Evolutionary conservation across 2,113 vertebrate species (phyloP), one percentile per base, ranked within the genome.

Genomic region (Recurvirostra avosetta): DNA sequence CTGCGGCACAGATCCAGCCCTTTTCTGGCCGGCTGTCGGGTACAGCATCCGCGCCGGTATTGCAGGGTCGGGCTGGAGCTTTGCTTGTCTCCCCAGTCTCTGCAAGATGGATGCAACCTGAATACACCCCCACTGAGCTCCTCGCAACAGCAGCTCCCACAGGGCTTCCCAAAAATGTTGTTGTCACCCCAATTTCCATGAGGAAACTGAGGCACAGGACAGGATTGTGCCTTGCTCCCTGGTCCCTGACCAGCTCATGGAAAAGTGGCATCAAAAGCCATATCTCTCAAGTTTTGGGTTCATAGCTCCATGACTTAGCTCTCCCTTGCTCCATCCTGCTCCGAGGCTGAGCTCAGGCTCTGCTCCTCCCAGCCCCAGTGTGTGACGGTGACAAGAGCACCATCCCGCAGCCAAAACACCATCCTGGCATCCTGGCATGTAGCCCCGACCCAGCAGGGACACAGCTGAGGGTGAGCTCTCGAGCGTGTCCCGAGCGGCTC

Each of bases 21-120:
- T 15, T 19, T 49, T 5, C 55, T 26, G 70, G 45, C 19, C 0
- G 1, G 14, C 6, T 38, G 21, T 11, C 1, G 26, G n/a, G 5
- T 15, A 1, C 27, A 55, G 78, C 49, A 26, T 1, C 61, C 38
- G 47, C 0, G 1, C 12, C 66, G 21, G 17, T 2, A 1, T 0
- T 8, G 20, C 49, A 47, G 74, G 38, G 6, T 11, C 47, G 50
- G 90, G 43, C 43, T 26, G 61, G 61, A 75, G 88, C 68, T 94
- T 17, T 40, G 11, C 36, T 82, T 2, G 0, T 27, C 90, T 82
- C 32, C 78, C n/a, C 49, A 21, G 23, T 4, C 43, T 52, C 78
- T 96, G 81, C 40, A 79, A 34, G 74, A 15, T 3, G 30, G 49
- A 3, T 59, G 52, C 16, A 63, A 8, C 32, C 25, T 1, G 0